Evolutionary conservation across 2,113 vertebrate genomes (phyloP), one percentile per base, ranked within the genome.

Genomic region (Triplophysa tibetana): DNA sequence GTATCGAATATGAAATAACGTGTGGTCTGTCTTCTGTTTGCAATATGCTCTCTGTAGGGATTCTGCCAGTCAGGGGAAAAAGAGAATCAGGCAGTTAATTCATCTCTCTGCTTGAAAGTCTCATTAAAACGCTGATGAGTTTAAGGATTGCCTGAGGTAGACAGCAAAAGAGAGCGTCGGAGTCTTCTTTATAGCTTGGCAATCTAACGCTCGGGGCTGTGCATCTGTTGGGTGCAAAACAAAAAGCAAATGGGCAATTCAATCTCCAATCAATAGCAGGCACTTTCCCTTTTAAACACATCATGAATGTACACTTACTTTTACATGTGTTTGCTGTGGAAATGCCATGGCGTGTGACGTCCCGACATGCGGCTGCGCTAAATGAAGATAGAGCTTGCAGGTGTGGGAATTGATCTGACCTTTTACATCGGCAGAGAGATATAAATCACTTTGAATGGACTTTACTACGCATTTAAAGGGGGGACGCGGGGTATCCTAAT

Each of bases 111-210:
- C 83, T 90, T 85, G 86, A 93, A 90, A 91, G 90, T 92, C 88
- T 93, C 91, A 89, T 92, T 93, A 86, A 88, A 90, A 86, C 80
- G 85, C 82, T 91, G 92, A 93, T 92, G 90, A 93, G 87, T 86
- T 89, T 87, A 91, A 84, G 85, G 90, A 90, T 86, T 89, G 82
- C 89, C 84, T 82, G 82, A 85, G 86, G 82, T 87, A 87, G 83
- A 88, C 26, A 65, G 24, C 6, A 6, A 38, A 38, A 29, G 21
- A 3, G 43, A 73, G 33, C n/a, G 14, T 43, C 29, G 86, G 80
- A 77, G 82, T 83, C 87, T 85, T 85, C 65, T 90, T 90, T 89
- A 84, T 84, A 89, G 85, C 84, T 85, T 38, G 78, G 82, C 86
- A 89, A 81, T 83, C 58, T 86, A 91, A 80, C 79, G 79, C 70